Conservation (phyloP, 2,797 vertebrate species). For the Tapera naevia region DNA sequence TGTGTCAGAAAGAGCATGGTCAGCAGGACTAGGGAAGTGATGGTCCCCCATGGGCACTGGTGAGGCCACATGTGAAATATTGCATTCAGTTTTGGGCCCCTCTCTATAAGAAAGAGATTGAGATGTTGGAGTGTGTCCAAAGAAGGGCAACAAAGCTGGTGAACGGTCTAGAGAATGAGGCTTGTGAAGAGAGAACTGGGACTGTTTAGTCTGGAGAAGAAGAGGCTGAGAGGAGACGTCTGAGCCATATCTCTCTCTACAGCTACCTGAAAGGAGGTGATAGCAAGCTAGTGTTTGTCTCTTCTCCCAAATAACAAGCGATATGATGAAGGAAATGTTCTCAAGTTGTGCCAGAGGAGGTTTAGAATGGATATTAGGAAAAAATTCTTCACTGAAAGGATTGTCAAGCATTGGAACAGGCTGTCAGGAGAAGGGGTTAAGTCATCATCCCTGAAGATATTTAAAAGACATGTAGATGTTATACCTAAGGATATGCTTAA, state of each 20-base stretch:
- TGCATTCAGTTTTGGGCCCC: neutral
- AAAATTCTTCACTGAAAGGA: neutral
- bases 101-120: neutral
- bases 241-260: too few species aligned
- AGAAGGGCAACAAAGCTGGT: neutral
- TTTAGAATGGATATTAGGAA: neutral
- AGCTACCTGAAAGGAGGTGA: neutral
- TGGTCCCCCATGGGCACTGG: neutral
- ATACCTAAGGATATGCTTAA: neutral
- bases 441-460: neutral
- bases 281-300: neutral
- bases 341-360: neutral
- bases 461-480: neutral
- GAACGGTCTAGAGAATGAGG: neutral
- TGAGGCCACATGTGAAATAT: neutral
- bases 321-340: neutral
- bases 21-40: neutral
- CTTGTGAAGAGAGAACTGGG: neutral
- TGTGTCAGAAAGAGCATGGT: neutral
- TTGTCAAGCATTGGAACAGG: neutral
- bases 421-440: neutral
- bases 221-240: neutral
- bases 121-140: neutral
- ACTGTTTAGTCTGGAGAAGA: neutral
- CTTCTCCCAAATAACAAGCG: neutral